Conservation (phyloP, 2,113 vertebrate genomes). For the Telmatochromis sp. region DNA sequence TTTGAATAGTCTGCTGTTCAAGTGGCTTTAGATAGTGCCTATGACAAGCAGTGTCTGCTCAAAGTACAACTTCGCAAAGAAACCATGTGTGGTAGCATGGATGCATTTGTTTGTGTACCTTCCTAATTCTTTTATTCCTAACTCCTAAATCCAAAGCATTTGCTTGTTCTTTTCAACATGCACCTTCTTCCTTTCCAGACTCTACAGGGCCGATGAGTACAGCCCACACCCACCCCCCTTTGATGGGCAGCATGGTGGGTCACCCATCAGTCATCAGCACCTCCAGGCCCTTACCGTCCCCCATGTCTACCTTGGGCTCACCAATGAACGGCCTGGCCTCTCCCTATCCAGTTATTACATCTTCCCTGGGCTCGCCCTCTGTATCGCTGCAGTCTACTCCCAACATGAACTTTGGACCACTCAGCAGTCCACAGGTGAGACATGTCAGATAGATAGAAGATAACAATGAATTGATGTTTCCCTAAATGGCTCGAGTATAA, state of each 20-base stretch:
- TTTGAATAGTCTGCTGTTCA: background rate
- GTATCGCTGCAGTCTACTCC: slow-evolving; percentile 67
- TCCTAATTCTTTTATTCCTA: background rate
- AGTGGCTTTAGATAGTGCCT: background rate
- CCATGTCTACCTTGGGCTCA: slow-evolving; percentile 63
- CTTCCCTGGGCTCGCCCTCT: slow-evolving; percentile 68
- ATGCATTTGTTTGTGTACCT: background rate
- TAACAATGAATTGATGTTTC: background rate
- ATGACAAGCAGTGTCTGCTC: background rate
- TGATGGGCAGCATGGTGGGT: slow-evolving; percentile 69
- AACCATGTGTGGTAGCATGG: background rate
- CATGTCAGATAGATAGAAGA: background rate
- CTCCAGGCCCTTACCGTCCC: slow-evolving; percentile 60
- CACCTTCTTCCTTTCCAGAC: slow-evolving; percentile 42
- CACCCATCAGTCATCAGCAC: slow-evolving; percentile 74
- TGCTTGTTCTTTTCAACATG: background rate
- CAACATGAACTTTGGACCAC: slow-evolving; percentile 64
- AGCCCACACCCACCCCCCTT: slow-evolving; percentile 49
- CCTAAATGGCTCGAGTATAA: background rate
- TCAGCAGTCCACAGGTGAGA: slow-evolving; percentile 73
- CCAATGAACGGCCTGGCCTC: slow-evolving; percentile 72
- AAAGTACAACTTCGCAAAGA: background rate
- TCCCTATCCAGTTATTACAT: slow-evolving; percentile 75
- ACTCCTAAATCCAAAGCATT: background rate
- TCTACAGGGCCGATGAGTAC: slow-evolving; percentile 66